Conservation (phyloP, 1,140 invertebrate species). For the Euura saliciscinereae region DNA sequence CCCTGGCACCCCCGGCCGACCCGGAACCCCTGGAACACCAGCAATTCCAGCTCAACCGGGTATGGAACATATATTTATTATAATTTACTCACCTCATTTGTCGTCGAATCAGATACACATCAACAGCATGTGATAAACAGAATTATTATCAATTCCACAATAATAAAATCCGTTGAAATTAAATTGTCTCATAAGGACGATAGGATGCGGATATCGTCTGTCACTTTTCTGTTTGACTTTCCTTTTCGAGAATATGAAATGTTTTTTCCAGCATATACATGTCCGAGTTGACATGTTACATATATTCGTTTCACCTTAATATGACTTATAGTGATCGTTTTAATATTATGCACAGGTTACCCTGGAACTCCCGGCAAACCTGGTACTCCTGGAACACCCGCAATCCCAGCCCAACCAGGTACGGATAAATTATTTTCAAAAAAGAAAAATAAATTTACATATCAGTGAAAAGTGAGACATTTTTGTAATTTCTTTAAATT, state of each 20-base stretch:
- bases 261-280: neutral
- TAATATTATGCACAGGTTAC: conserved; percentile 16
- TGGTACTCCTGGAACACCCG: conserved; percentile 9
- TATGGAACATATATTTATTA: conserved; percentile 32
- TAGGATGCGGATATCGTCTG: neutral
- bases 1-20: conserved; percentile 38
- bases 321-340: conserved; percentile 21
- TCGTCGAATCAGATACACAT: too few species aligned
- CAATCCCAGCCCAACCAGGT: neutral
- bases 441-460: too few species aligned
- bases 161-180: conserved; percentile 12
- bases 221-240: too few species aligned
- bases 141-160: conserved; percentile 22
- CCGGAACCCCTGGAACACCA: conserved; percentile 35
- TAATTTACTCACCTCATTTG: conserved; percentile 3
- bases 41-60: neutral
- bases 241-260: too few species aligned
- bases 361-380: conserved; percentile 20
- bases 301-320: conserved; percentile 34
- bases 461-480: conserved; percentile 20
- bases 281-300: conserved; percentile 12
- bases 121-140: neutral
- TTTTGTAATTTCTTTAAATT: too few species aligned
- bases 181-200: conserved; percentile 5
- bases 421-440: conserved; percentile 24